phyloP scores from a whole-genome alignment of 2,888 invertebrate species.

The Apodemia zela region DNA sequence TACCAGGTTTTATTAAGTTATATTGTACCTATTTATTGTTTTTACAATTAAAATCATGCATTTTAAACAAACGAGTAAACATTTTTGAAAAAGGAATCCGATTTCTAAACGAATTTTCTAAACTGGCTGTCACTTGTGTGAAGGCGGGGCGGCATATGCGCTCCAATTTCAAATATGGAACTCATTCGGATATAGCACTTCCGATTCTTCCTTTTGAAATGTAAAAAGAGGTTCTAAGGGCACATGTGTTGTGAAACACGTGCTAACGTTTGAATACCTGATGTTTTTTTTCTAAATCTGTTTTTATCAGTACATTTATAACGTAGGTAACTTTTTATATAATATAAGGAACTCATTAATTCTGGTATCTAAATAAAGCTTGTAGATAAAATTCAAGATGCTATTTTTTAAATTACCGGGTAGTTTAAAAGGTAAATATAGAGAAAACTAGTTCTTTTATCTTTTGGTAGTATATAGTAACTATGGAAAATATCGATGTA shows the following conservation, averaged over 20 bases:
- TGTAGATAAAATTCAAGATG: no score
- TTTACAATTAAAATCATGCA: neutral
- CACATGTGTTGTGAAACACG: slow-evolving; percentile 55
- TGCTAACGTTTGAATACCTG: slow-evolving; percentile 48
- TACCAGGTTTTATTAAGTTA: no score
- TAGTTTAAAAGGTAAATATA: no score
- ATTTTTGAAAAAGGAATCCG: neutral
- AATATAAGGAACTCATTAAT: neutral
- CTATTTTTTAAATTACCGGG: no score
- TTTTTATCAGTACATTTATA: slow-evolving; percentile 26
- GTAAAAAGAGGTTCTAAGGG: slow-evolving; percentile 43
- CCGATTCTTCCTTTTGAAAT: slow-evolving; percentile 56
- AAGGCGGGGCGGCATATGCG: slow-evolving; percentile 46
- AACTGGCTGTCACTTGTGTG: slow-evolving; percentile 29
- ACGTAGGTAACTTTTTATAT: neutral
- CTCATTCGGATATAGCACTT: slow-evolving; percentile 51
- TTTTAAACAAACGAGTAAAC: neutral
- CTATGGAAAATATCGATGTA: no score
- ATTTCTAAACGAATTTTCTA: slow-evolving; percentile 6
- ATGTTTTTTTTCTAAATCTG: slow-evolving; percentile 43
- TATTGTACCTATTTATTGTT: no score
- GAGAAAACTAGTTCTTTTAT: no score
- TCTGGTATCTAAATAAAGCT: neutral
- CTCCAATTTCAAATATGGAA: slow-evolving; percentile 45
- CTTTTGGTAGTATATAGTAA: no score